phyloP scores from a whole-genome alignment of 1,140 invertebrate species.

The Drosophila virilis region DNA sequence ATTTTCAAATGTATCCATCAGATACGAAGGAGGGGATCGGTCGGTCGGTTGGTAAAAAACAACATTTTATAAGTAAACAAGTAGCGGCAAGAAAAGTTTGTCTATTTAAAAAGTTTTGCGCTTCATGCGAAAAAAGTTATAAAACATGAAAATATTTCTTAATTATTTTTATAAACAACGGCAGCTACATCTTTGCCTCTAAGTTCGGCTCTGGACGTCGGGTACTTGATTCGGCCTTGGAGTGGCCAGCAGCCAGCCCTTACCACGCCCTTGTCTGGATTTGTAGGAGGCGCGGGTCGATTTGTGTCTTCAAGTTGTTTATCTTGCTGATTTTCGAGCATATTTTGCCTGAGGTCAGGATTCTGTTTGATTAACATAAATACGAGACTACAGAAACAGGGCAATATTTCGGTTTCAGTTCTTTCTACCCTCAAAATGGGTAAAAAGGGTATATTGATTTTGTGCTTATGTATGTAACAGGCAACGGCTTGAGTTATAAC shows the following conservation, averaged over 20 bases:
- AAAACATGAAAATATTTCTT: slow-evolving; percentile 83
- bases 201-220: slow-evolving; percentile 2
- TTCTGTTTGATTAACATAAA: slow-evolving; percentile 82
- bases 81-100: slow-evolving; percentile 71
- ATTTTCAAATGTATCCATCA: slow-evolving; percentile 79
- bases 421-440: background rate
- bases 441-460: slow-evolving; percentile 19
- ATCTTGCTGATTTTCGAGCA: slow-evolving; percentile 61
- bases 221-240: slow-evolving; percentile 15
- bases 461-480: too few species aligned
- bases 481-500: too few species aligned
- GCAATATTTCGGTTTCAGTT: slow-evolving; percentile 18
- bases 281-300: slow-evolving; percentile 36
- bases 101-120: slow-evolving; percentile 79
- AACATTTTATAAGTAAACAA: slow-evolving; percentile 79
- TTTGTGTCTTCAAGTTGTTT: slow-evolving; percentile 62
- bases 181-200: slow-evolving; percentile 18
- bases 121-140: slow-evolving; percentile 79
- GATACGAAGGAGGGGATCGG: slow-evolving; percentile 17
- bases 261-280: slow-evolving; percentile 21
- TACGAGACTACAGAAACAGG: slow-evolving; percentile 55
- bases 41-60: slow-evolving; percentile 16
- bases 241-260: slow-evolving; percentile 16
- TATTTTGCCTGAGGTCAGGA: slow-evolving; percentile 73
- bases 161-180: slow-evolving; percentile 79